A percentile compares a stretch with the other conserved stretches of the same genome.
These are phyloP conservation scores for Loxodonta africana DNA, from an alignment of 2,113 vertebrate species.

Conservation along the genomic window DNA sequence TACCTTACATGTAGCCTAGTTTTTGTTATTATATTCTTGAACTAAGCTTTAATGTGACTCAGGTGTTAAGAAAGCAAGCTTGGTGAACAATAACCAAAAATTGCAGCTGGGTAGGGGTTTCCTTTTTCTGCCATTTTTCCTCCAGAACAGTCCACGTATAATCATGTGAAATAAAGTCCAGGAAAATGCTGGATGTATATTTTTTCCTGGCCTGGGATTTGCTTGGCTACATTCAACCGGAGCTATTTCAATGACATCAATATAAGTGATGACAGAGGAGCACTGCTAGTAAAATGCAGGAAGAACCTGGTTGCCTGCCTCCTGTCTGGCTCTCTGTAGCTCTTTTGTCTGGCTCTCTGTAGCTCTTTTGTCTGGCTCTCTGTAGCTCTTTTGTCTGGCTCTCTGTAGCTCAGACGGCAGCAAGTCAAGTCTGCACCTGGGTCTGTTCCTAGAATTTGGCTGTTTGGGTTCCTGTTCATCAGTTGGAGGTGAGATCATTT, in stretches of 20 bases:
- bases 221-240: not conserved
- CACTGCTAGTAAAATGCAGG: not conserved
- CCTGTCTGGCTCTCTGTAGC: not conserved
- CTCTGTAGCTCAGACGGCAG: not conserved
- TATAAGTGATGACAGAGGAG: not conserved
- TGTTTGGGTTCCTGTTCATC: slow-evolving; percentile 47
- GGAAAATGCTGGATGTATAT: not conserved
- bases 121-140: not conserved
- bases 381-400: not conserved
- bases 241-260: not conserved
- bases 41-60: not conserved
- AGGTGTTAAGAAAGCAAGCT: slow-evolving; percentile 43
- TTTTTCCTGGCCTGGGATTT: not conserved
- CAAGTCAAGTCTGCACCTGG: slow-evolving; percentile 44
- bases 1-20: not conserved
- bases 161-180: not conserved
- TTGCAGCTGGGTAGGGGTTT: not conserved
- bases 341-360: slow-evolving; percentile 1
- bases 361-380: slow-evolving; percentile 24
- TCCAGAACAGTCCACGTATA: not conserved
- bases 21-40: not conserved
- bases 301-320: not conserved
- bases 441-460: slow-evolving; percentile 54
- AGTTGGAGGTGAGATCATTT: slow-evolving; percentile 51
- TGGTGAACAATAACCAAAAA: not conserved